Evolutionary conservation across 2,113 vertebrate genomes (phyloP), one percentile per base, ranked within the genome.

Genomic region (Plecturocebus donacophilus): DNA sequence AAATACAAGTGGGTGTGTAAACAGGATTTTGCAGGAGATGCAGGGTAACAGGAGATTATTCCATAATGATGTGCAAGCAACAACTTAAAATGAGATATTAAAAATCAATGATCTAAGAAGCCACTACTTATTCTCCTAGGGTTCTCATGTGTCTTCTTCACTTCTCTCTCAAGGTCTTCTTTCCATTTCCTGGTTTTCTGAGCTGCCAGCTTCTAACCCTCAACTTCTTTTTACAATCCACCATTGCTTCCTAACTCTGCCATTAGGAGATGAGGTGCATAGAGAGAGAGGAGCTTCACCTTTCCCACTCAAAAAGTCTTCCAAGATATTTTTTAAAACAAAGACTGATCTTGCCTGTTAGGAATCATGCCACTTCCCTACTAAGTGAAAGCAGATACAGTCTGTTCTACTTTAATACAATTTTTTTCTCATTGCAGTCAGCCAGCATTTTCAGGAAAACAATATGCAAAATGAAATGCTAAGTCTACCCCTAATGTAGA

Each of bases 381-480:
- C 25, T 40, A 23, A 7, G 32, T 70, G 56, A 96, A 87, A 88
- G 80, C 84, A 61, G n/a, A 54, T 85, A 70, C 35, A 75, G 61
- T n/a, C 85, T 87, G 71, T 81, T 71, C 84, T 85, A 20, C 47
- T 47, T 85, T 91, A 71, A 20, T 23, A 87, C 54, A 76, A 66
- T 71, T 54, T 82, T 71, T 96, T 58, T 17, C 90, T 92, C 64
- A 40, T 86, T 52, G 38, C 25, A 73, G 1, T 66, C 96, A 94
- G 88, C 88, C 95, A 94, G 86, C 85, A 79, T 82, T 93, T 94
- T 58, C 91, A 79, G 56, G 52, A 89, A 96, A 97, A 96, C 77
- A 94, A 85, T 90, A 64, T 5, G 30, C 80, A 95, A 49, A 95
- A 96, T 88, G 93, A 97, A 96, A 96, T 92, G 61, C 82, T 96